A percentile compares a stretch with the other conserved stretches of the same genome.
phyloP scores from a whole-genome alignment of 2,113 vertebrate species.

The Talpa occidentalis region DNA sequence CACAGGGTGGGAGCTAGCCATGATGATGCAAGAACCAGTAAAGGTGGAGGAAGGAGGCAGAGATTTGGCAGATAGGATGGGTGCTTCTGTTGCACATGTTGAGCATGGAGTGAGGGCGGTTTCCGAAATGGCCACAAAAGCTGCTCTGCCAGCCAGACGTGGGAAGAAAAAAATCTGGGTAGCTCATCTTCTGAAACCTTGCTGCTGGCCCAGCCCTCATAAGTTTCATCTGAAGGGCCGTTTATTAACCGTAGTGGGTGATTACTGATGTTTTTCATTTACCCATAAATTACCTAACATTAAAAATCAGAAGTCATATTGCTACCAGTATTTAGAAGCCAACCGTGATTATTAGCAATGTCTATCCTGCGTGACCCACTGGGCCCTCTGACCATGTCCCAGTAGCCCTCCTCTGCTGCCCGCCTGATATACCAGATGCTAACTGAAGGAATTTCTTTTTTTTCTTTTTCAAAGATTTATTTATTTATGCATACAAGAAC shows the following conservation, averaged over 20 bases:
- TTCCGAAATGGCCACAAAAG: conserved; percentile 90
- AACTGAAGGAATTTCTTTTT: conserved; percentile 84
- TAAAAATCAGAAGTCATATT: conserved; percentile 88
- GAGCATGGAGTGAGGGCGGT: conserved; percentile 90
- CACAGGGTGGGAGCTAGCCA: conserved; percentile 94
- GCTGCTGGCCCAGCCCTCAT: conserved; percentile 84
- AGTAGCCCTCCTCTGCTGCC: conserved; percentile 78
- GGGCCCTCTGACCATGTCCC: conserved; percentile 82
- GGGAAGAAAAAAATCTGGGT: conserved; percentile 89
- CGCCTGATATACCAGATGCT: conserved; percentile 84
- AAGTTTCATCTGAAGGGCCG: conserved; percentile 88
- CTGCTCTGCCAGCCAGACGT: conserved; percentile 89
- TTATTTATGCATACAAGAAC: too few relatives aligned
- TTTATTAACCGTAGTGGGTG: conserved; percentile 90
- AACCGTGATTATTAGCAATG: conserved; percentile 87
- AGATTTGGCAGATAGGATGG: conserved; percentile 89
- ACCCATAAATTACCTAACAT: conserved; percentile 90
- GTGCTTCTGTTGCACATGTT: conserved; percentile 89
- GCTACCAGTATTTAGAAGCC: conserved; percentile 89
- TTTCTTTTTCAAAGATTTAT: background rate
- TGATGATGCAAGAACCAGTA: conserved; percentile 94
- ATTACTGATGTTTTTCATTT: conserved; percentile 90
- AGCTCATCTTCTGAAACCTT: conserved; percentile 87
- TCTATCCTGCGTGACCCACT: conserved; percentile 85
- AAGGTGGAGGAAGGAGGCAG: conserved; percentile 88